A percentile compares a stretch with the other conserved stretches of the same genome.
Evolutionary conservation across 2,797 vertebrate genomes (phyloP).

Genomic region (Iguana delicatissima): DNA sequence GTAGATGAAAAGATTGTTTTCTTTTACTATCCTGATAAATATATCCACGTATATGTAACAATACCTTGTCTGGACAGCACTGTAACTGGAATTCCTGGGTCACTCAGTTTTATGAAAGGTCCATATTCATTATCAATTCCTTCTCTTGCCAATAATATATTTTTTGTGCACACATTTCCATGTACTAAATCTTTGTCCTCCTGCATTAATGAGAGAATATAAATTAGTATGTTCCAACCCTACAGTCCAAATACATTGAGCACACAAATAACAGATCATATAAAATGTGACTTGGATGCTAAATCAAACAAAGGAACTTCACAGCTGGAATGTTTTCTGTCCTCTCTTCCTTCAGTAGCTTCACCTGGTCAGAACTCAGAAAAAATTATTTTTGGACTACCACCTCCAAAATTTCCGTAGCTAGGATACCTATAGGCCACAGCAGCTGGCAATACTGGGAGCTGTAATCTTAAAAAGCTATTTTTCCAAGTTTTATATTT

Average conservation of each 20-base stretch:
- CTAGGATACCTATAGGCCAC: too few species aligned
- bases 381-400: too few species aligned
- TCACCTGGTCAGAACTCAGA: neutral
- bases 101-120: conserved; percentile 97
- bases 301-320: neutral
- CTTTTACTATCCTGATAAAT: neutral
- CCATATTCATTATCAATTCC: conserved; percentile 87
- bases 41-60: neutral
- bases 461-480: too few species aligned
- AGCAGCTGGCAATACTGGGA: too few species aligned
- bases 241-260: neutral
- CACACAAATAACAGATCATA: neutral
- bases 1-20: neutral
- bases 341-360: neutral
- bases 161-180: conserved; percentile 95
- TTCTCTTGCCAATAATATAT: conserved; percentile 93
- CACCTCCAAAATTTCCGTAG: too few species aligned
- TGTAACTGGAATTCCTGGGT: conserved; percentile 94
- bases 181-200: conserved; percentile 98
- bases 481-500: too few species aligned
- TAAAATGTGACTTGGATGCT: neutral
- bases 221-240: neutral
- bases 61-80: conserved; percentile 93
- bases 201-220: conserved; percentile 71
- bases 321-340: neutral